Evolutionary conservation across 2,113 vertebrate species (phyloP).

Genomic region (Catharus bicknelli): DNA sequence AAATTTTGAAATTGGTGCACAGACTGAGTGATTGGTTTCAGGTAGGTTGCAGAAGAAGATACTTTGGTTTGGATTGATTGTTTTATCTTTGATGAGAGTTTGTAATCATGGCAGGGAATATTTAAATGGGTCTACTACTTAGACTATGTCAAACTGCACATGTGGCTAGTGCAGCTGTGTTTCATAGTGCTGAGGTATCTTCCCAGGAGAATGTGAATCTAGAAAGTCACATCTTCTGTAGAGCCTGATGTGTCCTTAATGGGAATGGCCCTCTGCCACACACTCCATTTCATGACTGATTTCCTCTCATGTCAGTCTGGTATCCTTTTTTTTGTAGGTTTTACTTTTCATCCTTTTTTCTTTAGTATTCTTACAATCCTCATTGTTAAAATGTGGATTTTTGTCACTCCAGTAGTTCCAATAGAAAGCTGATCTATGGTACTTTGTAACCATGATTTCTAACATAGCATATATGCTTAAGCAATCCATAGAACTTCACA

Average conservation of each 20-base stretch:
- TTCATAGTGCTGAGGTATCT: neutral
- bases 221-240: neutral
- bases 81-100: neutral
- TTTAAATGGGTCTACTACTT: neutral
- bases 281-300: accelerated
- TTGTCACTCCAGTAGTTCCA: neutral
- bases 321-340: neutral
- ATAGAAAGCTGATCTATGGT: neutral
- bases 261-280: accelerated
- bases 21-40: neutral
- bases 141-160: neutral
- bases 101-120: neutral
- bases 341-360: neutral
- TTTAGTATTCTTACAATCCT: neutral
- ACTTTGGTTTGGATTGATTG: neutral
- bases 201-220: neutral
- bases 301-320: neutral
- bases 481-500: neutral
- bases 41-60: neutral
- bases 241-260: accelerated
- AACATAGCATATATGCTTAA: neutral
- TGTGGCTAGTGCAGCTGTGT: neutral
- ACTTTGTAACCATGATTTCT: neutral
- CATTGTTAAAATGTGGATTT: neutral
- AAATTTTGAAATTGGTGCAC: neutral